A percentile compares a stretch with the other conserved stretches of the same genome.
Evolutionary conservation across 2,797 vertebrate genomes (phyloP).

Genomic region (Micromesistius poutassou): DNA sequence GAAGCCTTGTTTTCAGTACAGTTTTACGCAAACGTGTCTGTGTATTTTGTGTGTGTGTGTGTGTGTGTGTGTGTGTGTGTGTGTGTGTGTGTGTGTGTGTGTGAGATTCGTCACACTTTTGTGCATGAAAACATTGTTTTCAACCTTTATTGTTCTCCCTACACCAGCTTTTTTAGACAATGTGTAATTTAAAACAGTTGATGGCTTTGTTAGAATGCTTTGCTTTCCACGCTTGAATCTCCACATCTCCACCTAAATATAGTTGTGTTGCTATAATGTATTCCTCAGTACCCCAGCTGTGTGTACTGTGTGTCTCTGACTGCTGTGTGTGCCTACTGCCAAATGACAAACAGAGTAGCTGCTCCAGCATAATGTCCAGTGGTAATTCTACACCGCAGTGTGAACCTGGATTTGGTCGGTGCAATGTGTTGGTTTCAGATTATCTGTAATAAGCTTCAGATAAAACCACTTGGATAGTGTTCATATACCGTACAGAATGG

Average conservation of each 20-base stretch:
- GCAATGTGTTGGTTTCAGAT: conserved; percentile 5
- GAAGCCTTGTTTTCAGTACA: not conserved
- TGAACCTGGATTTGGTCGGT: conserved; percentile 2
- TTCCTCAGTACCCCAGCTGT: not conserved
- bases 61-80: not conserved
- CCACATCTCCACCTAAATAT: conserved; percentile 1
- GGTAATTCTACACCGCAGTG: not conserved
- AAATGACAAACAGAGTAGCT: not conserved
- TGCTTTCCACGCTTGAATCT: not conserved
- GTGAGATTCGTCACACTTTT: not conserved
- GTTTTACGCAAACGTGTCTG: not conserved
- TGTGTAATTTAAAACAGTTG: not conserved
- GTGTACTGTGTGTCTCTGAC: not conserved
- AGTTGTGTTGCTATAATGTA: conserved; percentile 1
- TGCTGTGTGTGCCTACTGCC: not conserved
- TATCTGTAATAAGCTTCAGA: not conserved
- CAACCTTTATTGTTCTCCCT: not conserved
- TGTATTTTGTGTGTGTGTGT: not conserved
- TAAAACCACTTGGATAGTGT: conserved; percentile 6
- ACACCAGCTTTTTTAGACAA: not conserved
- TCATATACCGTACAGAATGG: not conserved
- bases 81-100: not conserved
- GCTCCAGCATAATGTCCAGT: not conserved
- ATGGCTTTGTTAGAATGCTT: not conserved
- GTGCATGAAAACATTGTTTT: not conserved